Percentiles rank a stretch among this genome's conserved stretches.
Evolutionary conservation across 2,888 invertebrate genomes (phyloP).

Genomic region (Hirtodrosophila cameraria): DNA sequence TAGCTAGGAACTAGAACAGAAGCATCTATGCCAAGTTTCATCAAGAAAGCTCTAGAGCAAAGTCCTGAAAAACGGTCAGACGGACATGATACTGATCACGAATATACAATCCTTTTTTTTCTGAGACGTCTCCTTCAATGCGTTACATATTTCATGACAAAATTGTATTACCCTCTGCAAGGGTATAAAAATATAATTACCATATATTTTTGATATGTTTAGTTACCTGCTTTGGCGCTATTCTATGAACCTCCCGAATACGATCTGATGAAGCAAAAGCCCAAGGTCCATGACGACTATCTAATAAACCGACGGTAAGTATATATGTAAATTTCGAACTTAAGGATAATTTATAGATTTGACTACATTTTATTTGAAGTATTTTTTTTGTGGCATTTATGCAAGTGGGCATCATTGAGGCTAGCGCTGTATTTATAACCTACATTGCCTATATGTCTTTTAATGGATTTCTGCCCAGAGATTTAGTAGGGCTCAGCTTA

Average conservation of each 20-base stretch:
- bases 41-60: too few relatives aligned
- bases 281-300: slow-evolving; percentile 44
- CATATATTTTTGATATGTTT: not conserved
- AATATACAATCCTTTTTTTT: too few relatives aligned
- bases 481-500: slow-evolving; percentile 13
- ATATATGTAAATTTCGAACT: not conserved
- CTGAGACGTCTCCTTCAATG: too few relatives aligned
- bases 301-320: slow-evolving; percentile 46
- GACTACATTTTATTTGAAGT: slow-evolving; percentile 7
- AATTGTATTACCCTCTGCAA: too few relatives aligned
- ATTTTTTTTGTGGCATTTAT: slow-evolving; percentile 48
- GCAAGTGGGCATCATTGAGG: slow-evolving; percentile 51
- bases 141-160: too few relatives aligned
- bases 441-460: slow-evolving; percentile 53
- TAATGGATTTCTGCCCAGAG: slow-evolving; percentile 53
- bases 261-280: slow-evolving; percentile 44
- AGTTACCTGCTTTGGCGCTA: slow-evolving; percentile 51
- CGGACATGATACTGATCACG: too few relatives aligned
- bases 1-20: too few relatives aligned
- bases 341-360: not conserved
- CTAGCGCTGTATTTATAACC: slow-evolving; percentile 42
- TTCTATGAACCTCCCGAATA: slow-evolving; percentile 48
- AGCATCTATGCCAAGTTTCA: too few relatives aligned
- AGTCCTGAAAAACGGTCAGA: too few relatives aligned
- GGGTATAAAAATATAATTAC: too few relatives aligned